Conservation (phyloP, 2,797 vertebrate genomes). For the Thalassophryne amazonica region DNA sequence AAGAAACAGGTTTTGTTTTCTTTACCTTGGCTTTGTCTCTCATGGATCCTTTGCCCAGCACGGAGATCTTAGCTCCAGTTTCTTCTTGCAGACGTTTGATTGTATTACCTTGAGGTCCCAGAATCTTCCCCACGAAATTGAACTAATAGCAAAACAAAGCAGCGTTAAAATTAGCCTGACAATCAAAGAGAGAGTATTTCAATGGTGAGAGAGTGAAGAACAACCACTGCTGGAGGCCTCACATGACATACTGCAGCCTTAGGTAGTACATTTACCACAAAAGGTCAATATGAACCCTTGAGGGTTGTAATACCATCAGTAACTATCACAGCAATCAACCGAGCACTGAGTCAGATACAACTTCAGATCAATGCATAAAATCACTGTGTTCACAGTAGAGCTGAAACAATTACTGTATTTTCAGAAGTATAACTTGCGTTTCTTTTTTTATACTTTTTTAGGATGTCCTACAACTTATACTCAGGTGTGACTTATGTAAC, state of each 20-base stretch:
- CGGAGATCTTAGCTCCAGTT: constrained; percentile 97
- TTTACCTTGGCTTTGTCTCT: constrained; percentile 94
- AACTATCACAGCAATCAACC: constrained; percentile 17
- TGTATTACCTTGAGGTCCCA: constrained; percentile 97
- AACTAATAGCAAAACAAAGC: constrained; percentile 78
- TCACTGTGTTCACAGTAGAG: no score
- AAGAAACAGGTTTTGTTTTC: no score
- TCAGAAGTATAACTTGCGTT: no score
- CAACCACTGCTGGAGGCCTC: constrained; percentile 17
- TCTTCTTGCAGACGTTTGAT: constrained; percentile 98
- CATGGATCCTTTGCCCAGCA: constrained; percentile 98
- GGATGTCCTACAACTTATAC: constrained; percentile 19
- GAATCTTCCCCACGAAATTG: constrained; percentile 98
- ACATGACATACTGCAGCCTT: constrained; percentile 19
- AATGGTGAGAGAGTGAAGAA: constrained; percentile 11
- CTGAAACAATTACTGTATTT: no score
- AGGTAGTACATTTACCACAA: constrained; percentile 39
- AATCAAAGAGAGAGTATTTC: constrained; percentile 9
- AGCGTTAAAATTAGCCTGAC: constrained; percentile 12
- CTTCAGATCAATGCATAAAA: neutral
- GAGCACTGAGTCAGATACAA: constrained; percentile 13
- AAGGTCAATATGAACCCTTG: constrained; percentile 28
- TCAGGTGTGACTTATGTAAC: no score
- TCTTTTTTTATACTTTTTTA: no score
- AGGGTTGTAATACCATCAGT: constrained; percentile 13